Conservation (phyloP, 64 coral and sea anemone species). For the Pocillopora damicornis region DNA sequence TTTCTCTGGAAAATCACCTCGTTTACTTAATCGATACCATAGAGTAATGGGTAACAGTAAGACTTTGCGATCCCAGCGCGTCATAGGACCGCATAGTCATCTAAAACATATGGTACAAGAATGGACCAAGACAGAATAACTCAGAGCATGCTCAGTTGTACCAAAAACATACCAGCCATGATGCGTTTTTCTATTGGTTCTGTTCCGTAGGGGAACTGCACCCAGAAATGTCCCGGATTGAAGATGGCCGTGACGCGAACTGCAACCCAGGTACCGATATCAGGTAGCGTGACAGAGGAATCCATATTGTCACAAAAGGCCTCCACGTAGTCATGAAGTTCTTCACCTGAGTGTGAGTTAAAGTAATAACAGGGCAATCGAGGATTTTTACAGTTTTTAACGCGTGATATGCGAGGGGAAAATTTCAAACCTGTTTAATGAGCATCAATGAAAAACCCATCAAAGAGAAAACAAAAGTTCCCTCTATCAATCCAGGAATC, state of each 20-base stretch:
- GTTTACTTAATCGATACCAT: no score
- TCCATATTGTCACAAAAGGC: conserved; percentile 85
- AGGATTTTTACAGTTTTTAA: no score
- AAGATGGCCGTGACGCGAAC: conserved; percentile 83
- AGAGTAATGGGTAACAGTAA: no score
- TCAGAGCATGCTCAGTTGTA: neutral
- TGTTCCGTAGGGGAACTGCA: conserved; percentile 88
- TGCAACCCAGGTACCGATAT: conserved; percentile 79
- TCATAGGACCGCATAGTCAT: no score
- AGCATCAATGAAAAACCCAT: no score
- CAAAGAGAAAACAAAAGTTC: no score
- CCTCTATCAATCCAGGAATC: no score
- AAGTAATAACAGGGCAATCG: neutral
- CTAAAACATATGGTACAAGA: no score
- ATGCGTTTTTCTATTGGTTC: conserved; percentile 76
- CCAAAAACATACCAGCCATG: conserved; percentile 74
- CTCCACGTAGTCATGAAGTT: conserved; percentile 29
- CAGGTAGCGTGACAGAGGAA: conserved; percentile 64
- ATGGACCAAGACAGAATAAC: neutral
- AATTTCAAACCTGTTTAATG: no score
- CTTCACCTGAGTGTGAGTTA: conserved; percentile 1
- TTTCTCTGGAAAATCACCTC: no score
- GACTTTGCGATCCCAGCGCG: no score
- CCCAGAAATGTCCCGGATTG: conserved; percentile 95
- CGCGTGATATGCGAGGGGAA: neutral